Evolutionary conservation across 1,140 invertebrate species (phyloP).

Genomic region (Tetraneura akinire): DNA sequence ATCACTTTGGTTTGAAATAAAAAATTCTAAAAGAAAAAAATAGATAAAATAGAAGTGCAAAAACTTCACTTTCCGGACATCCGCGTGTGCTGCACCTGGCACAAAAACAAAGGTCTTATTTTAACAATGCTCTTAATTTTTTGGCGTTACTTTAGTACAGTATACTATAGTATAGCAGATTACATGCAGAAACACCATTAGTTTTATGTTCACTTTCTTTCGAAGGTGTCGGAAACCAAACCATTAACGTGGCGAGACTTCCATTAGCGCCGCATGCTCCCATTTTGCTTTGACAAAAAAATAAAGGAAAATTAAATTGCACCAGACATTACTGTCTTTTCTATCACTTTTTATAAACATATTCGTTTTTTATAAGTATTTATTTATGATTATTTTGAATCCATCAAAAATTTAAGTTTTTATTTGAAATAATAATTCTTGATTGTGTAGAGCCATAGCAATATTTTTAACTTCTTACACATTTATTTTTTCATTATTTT

Average conservation of each 20-base stretch:
- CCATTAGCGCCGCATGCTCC: slow-evolving; percentile 47
- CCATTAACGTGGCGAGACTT: slow-evolving; percentile 48
- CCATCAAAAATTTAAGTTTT: neutral
- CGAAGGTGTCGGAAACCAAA: slow-evolving; percentile 46
- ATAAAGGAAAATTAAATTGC: slow-evolving; percentile 36
- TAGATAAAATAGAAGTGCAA: neutral
- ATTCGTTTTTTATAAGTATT: neutral
- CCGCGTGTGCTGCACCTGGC: slow-evolving; percentile 46
- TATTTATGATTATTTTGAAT: neutral
- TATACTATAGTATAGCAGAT: slow-evolving; percentile 8
- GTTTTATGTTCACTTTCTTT: slow-evolving; percentile 46
- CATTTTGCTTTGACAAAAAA: slow-evolving; percentile 27
- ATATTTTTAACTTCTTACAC: too few species aligned
- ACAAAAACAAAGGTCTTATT: slow-evolving; percentile 45
- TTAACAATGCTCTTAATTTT: slow-evolving; percentile 39
- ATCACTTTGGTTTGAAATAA: neutral
- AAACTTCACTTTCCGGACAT: slow-evolving; percentile 27
- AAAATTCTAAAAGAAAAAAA: neutral
- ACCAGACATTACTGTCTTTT: slow-evolving; percentile 30
- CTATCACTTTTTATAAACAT: slow-evolving; percentile 24
- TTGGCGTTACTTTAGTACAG: slow-evolving; percentile 35
- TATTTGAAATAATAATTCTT: slow-evolving; percentile 24
- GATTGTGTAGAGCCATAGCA: neutral
- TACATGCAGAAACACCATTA: slow-evolving; percentile 44
- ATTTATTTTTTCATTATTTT: too few species aligned